Base-by-base conservation (phyloP, 2,113 vertebrate species). In the Ceyx cyanopectus region DNA sequence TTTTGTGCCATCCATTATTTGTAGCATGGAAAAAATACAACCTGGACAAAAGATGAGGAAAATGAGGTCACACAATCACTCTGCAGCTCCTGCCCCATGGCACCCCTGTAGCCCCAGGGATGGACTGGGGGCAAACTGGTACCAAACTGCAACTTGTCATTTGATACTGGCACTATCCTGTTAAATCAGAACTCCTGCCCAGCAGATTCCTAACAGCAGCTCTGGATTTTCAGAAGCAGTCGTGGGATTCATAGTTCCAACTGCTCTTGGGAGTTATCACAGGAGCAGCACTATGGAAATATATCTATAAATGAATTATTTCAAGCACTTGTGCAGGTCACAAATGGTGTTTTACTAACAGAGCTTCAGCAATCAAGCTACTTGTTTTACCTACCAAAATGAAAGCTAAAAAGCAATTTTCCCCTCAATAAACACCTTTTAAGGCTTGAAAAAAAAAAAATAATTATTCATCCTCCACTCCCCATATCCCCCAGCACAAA, bases 261-360 rank as follows among this genome's bases (percentile, higher is more conserved):
- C 0, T 29, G 51, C n/a, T 43, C 74, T 29, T 5, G 11, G 0
- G 0, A 58, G 5, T 26, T 54, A 61, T 8, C 45, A 51, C 51
- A 46, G 16, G 48, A 56, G 51, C 26, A 66, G 19, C 0, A 0
- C 18, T 32, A 40, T 10, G n/a, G 37, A 62, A 46, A n/a, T 5
- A 10, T 7, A 45, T 9, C 67, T 8, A 8, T 6, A 5, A 12
- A 7, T 11, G 2, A 83, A 40, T 41, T 61, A 15, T 58, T 67
- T 29, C 51, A 58, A 68, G 60, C 11, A 26, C 3, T 72, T 45
- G 13, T 23, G 24, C 34, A 61, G 51, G n/a, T 57, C 37, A 77
- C 12, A 21, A 45, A 23, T 5, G 9, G 6, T 62, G 27, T 51
- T 86, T 75, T 69, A 91, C 26, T 32, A 66, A 73, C 5, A 1